Evolutionary conservation across 2,888 invertebrate species (phyloP).

Genomic region (Lymantria dispar): DNA sequence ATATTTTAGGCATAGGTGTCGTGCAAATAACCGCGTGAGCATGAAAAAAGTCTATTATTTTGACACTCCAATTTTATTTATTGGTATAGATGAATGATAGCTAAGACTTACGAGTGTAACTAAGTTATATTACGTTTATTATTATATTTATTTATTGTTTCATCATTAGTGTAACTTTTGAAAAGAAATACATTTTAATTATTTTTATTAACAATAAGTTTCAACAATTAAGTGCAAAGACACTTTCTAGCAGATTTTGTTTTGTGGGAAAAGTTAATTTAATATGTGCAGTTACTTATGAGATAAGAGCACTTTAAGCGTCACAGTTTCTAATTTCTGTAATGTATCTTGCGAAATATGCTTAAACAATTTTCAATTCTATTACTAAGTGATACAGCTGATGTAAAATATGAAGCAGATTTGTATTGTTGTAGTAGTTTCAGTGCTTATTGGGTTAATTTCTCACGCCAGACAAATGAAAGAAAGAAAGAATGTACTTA

Average conservation of each 20-base stretch:
- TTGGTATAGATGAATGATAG: too few relatives aligned
- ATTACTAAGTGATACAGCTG: background rate
- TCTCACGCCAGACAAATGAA: too few relatives aligned
- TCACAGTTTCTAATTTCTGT: slow-evolving; percentile 51
- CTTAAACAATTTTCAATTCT: slow-evolving; percentile 12
- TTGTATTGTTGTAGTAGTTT: too few relatives aligned
- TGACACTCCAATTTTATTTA: too few relatives aligned
- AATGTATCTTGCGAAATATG: slow-evolving; percentile 36
- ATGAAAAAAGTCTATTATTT: too few relatives aligned
- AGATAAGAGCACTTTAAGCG: slow-evolving; percentile 30
- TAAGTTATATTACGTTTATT: background rate
- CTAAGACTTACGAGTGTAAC: too few relatives aligned
- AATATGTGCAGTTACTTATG: slow-evolving; percentile 26
- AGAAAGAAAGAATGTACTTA: too few relatives aligned
- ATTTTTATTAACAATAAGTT: slow-evolving; percentile 6
- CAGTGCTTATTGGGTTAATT: too few relatives aligned
- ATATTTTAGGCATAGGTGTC: too few relatives aligned
- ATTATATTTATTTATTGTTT: background rate
- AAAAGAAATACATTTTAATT: slow-evolving; percentile 7
- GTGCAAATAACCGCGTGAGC: too few relatives aligned
- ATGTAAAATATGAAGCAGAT: too few relatives aligned
- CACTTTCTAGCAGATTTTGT: slow-evolving; percentile 39
- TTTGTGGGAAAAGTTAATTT: slow-evolving; percentile 33
- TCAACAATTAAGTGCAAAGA: slow-evolving; percentile 16
- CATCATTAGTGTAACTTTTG: background rate